These are phyloP conservation scores for Melanotaenia duboulayi DNA, from an alignment of 2,113 vertebrate species.

Conservation along the genomic window DNA sequence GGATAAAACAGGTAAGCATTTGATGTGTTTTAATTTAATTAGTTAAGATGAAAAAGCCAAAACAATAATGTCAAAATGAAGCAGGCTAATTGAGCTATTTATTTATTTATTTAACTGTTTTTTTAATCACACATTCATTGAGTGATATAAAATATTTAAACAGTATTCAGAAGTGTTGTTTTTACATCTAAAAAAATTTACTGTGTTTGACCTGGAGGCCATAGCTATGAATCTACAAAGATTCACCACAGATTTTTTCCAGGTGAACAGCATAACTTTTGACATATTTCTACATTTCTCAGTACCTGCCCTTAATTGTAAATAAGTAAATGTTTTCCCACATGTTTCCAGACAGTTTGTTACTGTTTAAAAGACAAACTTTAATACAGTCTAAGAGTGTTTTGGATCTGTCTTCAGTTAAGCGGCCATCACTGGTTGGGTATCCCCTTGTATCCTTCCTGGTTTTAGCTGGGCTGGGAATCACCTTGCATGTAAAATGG, in stretches of 20 bases:
- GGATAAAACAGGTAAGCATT: too few species aligned
- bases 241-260: too few species aligned
- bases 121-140: too few species aligned
- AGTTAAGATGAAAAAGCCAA: background rate
- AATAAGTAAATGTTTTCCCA: background rate
- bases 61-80: background rate
- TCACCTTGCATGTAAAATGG: constrained; percentile 81
- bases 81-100: too few species aligned
- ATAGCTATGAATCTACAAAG: too few species aligned
- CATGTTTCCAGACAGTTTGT: background rate
- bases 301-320: too few species aligned
- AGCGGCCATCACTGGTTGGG: constrained; percentile 24
- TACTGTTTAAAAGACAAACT: background rate
- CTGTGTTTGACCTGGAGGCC: background rate
- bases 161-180: too few species aligned
- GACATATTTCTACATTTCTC: too few species aligned
- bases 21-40: background rate
- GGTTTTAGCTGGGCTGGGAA: constrained; percentile 54
- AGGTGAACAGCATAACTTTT: too few species aligned
- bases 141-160: too few species aligned
- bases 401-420: constrained; percentile 45
- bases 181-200: background rate
- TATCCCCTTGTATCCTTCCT: constrained; percentile 61
- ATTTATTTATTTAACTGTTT: too few species aligned
- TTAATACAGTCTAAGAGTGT: background rate